phyloP scores from a whole-genome alignment of 1,140 invertebrate species.

The Vanessa atalanta region DNA sequence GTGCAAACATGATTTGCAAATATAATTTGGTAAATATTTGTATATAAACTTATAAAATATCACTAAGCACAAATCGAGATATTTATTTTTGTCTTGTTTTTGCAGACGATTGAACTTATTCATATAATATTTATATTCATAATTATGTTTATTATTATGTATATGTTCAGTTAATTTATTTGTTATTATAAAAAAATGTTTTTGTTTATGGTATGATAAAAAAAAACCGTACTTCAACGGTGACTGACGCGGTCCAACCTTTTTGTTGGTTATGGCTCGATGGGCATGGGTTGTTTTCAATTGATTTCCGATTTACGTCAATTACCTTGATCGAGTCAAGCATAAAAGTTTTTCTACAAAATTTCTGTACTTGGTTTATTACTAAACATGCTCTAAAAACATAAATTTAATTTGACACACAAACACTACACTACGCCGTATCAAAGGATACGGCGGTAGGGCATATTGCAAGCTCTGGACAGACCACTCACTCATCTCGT shows the following conservation, averaged over 20 bases:
- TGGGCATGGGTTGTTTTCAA: conserved; percentile 45
- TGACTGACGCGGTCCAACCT: not conserved
- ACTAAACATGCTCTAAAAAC: too few relatives aligned
- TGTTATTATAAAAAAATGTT: conserved; percentile 10
- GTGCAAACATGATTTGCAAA: conserved; percentile 23
- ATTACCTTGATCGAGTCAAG: not conserved
- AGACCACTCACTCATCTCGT: too few relatives aligned
- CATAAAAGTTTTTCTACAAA: not conserved
- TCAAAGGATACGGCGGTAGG: too few relatives aligned
- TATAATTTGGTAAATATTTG: conserved; percentile 28
- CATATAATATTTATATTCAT: too few relatives aligned
- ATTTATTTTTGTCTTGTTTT: not conserved
- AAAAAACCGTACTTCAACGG: not conserved
- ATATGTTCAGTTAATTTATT: not conserved
- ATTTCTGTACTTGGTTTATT: too few relatives aligned
- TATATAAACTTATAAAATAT: conserved; percentile 1
- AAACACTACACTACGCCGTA: too few relatives aligned
- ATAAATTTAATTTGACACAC: too few relatives aligned
- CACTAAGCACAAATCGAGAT: not conserved
- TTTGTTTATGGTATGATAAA: not conserved
- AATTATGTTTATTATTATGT: too few relatives aligned
- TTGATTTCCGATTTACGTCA: conserved; percentile 51
- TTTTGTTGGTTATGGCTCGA: conserved; percentile 39
- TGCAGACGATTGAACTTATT: too few relatives aligned
- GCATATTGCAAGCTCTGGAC: too few relatives aligned